Conservation (phyloP, 2,888 invertebrate genomes). For the Dynastes grantii region DNA sequence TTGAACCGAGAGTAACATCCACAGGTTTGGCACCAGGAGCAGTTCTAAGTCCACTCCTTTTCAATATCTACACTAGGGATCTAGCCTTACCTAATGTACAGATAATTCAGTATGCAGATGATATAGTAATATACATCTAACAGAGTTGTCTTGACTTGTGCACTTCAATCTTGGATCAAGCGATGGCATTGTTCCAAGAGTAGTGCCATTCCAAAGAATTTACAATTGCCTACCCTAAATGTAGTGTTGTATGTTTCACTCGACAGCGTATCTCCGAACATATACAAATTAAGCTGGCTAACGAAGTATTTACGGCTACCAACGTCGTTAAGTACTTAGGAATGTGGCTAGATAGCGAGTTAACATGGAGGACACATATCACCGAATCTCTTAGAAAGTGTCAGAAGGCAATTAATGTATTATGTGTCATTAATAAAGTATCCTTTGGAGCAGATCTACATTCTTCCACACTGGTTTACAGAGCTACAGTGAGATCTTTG, state of each 20-base stretch:
- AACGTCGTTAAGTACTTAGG: background rate
- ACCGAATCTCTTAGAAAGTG: background rate
- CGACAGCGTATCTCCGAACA: background rate
- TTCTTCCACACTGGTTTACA: too few species aligned
- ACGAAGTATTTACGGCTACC: background rate
- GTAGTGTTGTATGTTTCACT: background rate
- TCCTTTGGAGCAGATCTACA: background rate
- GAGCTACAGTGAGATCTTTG: background rate
- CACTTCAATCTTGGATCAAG: background rate
- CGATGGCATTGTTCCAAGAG: background rate
- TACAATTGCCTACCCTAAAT: too few species aligned
- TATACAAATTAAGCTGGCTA: background rate
- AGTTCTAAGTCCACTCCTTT: background rate
- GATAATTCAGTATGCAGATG: conserved; percentile 11
- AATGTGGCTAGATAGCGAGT: background rate
- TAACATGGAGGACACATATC: conserved; percentile 3
- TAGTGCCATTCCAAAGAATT: background rate
- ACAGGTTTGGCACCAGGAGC: conserved; percentile 4
- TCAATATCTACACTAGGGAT: conserved; percentile 6
- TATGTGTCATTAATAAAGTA: background rate
- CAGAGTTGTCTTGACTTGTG: background rate
- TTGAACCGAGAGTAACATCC: background rate
- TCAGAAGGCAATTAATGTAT: background rate
- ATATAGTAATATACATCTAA: conserved; percentile 1
- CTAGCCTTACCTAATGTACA: background rate